Conservation (phyloP, 92 coral and sea anemone species). For the Parazoanthus swiftii region DNA sequence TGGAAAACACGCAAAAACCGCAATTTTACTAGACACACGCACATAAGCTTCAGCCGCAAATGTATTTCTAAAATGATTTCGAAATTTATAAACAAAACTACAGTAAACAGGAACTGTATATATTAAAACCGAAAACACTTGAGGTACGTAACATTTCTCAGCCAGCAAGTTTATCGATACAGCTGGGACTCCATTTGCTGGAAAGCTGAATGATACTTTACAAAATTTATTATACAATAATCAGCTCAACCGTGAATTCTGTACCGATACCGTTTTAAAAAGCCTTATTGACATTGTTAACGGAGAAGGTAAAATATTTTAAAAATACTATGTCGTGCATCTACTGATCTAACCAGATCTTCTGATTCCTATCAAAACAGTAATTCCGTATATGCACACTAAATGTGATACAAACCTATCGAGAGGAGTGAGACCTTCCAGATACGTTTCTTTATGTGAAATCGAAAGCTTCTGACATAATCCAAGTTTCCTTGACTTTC, state of each 20-base stretch:
- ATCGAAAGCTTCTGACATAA: conserved; percentile 64
- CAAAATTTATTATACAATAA: no score
- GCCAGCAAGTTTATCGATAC: neutral
- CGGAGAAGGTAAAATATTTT: neutral
- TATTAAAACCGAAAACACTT: no score
- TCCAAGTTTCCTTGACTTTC: conserved; percentile 73
- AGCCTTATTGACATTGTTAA: neutral
- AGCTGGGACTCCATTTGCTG: neutral
- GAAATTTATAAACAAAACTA: neutral
- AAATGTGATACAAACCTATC: conserved; percentile 51
- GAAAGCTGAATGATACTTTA: neutral
- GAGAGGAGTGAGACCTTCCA: conserved; percentile 69
- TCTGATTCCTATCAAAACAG: neutral
- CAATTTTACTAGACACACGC: neutral
- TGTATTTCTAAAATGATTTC: neutral
- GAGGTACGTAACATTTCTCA: neutral
- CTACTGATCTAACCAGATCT: no score
- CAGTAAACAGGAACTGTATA: neutral
- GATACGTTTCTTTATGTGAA: conserved; percentile 52
- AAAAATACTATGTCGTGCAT: neutral
- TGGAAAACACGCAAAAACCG: neutral
- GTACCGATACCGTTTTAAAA: neutral
- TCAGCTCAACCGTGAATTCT: neutral
- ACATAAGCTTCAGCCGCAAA: neutral
- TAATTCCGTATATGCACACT: neutral